Evolutionary conservation across 2,113 vertebrate species (phyloP).

Genomic region (Python bivittatus): DNA sequence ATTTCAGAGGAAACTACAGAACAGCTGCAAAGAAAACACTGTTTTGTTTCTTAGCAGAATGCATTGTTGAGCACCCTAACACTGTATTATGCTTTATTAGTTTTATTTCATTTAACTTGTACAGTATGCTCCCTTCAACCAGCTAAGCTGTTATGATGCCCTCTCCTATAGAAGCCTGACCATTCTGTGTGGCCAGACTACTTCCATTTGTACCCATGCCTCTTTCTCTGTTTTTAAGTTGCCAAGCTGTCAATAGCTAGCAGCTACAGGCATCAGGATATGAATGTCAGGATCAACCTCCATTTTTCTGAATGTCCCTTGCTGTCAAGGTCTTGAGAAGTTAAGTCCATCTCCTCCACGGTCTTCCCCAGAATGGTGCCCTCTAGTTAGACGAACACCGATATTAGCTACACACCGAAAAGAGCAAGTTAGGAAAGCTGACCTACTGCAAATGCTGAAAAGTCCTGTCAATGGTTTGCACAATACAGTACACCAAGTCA

Average conservation of each 20-base stretch:
- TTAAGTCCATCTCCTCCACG: not conserved
- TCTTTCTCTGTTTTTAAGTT: not conserved
- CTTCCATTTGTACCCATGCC: not conserved
- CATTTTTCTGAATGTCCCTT: not conserved
- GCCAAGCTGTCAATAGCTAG: not conserved
- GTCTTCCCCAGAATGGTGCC: not conserved
- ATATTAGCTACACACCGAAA: not conserved
- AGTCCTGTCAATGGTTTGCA: not conserved
- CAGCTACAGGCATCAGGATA: not conserved
- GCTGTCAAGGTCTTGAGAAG: not conserved
- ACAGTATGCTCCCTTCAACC: not conserved
- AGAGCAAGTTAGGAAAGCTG: not conserved
- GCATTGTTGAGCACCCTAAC: not conserved
- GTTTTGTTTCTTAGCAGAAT: not conserved
- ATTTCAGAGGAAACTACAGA: conserved; percentile 13
- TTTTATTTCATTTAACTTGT: not conserved
- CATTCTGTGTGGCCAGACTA: not conserved
- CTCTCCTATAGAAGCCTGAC: not conserved
- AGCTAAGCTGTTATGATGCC: not conserved
- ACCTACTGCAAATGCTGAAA: not conserved
- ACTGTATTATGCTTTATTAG: not conserved
- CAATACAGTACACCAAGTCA: not conserved
- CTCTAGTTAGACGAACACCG: not conserved
- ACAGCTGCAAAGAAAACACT: not conserved
- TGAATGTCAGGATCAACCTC: not conserved